phyloP scores from a whole-genome alignment of 2,113 vertebrate species.

The Speoplatyrhinus poulsoni region DNA sequence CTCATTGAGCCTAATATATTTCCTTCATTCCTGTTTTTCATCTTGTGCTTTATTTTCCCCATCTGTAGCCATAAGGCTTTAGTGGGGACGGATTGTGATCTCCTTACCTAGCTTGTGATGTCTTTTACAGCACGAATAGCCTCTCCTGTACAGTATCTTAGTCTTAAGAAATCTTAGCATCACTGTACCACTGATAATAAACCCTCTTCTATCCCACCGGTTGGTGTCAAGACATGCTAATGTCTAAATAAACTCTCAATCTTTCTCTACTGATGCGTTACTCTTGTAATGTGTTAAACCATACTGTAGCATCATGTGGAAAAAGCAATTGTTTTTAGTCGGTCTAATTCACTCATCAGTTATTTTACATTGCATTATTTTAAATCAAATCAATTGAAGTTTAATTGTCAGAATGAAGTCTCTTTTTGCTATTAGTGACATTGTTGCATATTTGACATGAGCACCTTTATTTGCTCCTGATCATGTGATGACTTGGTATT shows the following conservation, averaged over 20 bases:
- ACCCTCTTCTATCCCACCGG: neutral
- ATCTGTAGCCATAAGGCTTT: constrained; percentile 69
- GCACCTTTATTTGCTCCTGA: constrained; percentile 9
- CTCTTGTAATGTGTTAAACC: too few species aligned
- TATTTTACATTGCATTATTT: too few species aligned
- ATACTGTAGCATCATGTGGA: too few species aligned
- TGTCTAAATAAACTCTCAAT: too few species aligned
- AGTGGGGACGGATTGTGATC: neutral
- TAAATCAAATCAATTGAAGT: too few species aligned
- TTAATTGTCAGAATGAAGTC: too few species aligned
- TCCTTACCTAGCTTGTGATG: neutral
- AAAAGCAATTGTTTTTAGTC: too few species aligned
- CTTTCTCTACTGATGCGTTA: too few species aligned
- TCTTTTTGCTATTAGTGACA: too few species aligned
- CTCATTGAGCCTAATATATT: constrained; percentile 17
- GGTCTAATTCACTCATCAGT: too few species aligned
- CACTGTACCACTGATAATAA: neutral
- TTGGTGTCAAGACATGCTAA: too few species aligned
- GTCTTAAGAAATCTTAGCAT: neutral
- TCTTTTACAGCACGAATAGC: constrained; percentile 40
- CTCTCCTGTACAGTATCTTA: constrained; percentile 34
- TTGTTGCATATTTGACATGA: constrained; percentile 11
- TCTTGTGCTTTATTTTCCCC: constrained; percentile 9
- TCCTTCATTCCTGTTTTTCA: neutral
- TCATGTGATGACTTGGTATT: constrained; percentile 6